These are phyloP conservation scores for Hedya salicella DNA, from an alignment of 2,888 invertebrate species.

Conservation along the genomic window DNA sequence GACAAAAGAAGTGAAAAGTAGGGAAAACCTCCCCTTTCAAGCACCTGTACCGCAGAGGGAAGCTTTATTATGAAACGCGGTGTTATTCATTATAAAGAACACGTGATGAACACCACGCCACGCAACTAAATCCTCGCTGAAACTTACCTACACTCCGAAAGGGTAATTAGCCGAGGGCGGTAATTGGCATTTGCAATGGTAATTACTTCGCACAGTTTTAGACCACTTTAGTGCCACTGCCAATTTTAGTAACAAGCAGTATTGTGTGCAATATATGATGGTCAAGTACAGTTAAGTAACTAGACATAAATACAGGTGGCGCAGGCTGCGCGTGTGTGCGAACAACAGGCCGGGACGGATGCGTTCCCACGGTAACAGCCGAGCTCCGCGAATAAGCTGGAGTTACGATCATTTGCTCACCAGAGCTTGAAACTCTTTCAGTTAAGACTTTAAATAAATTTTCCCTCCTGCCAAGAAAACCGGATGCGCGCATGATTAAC, in stretches of 20 bases:
- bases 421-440: slow-evolving; percentile 62
- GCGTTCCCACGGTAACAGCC: slow-evolving; percentile 75
- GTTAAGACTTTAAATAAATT: slow-evolving; percentile 43
- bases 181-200: slow-evolving; percentile 16
- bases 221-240: slow-evolving; percentile 14
- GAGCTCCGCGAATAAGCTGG: slow-evolving; percentile 58
- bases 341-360: slow-evolving; percentile 55
- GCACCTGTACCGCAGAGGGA: slow-evolving; percentile 54
- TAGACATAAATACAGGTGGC: slow-evolving; percentile 41
- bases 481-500: slow-evolving; percentile 29
- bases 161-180: slow-evolving; percentile 1
- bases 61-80: slow-evolving; percentile 49
- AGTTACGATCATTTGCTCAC: slow-evolving; percentile 68
- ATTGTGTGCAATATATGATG: slow-evolving; percentile 48
- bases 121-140: slow-evolving; percentile 7
- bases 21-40: slow-evolving; percentile 51
- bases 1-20: slow-evolving; percentile 46
- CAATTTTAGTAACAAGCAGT: slow-evolving; percentile 37
- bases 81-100: slow-evolving; percentile 7
- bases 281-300: slow-evolving; percentile 44
- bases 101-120: background rate
- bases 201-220: slow-evolving; percentile 24
- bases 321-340: slow-evolving; percentile 49
- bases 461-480: slow-evolving; percentile 23
- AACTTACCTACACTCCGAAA: background rate